phyloP scores from a whole-genome alignment of 2,113 vertebrate species.

The Paramisgurnus dabryanus region DNA sequence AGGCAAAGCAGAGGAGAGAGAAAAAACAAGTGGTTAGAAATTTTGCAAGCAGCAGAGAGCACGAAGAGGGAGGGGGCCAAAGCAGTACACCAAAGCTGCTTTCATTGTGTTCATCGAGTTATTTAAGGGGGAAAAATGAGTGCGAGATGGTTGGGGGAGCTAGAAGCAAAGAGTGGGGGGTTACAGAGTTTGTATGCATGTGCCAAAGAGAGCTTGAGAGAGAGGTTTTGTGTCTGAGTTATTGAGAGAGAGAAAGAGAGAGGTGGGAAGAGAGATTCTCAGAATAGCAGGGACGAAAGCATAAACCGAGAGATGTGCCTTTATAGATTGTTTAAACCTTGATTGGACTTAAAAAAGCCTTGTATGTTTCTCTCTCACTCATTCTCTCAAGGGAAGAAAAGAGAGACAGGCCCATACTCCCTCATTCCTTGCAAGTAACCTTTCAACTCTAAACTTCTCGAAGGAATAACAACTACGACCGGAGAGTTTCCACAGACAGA shows the following conservation, averaged over 20 bases:
- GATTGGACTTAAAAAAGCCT: conserved; percentile 13
- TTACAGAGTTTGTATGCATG: conserved; percentile 60
- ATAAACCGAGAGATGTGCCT: conserved; percentile 41
- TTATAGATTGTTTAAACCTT: conserved; percentile 22
- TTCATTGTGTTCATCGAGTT: conserved; percentile 65
- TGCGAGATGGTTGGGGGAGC: conserved; percentile 57
- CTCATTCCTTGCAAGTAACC: conserved; percentile 34
- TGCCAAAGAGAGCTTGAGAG: conserved; percentile 61
- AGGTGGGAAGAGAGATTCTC: conserved; percentile 50
- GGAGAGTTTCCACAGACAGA: background rate
- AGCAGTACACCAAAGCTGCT: conserved; percentile 47
- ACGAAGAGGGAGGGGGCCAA: conserved; percentile 45
- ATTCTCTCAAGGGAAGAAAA: conserved; percentile 29
- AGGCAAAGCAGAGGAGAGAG: conserved; percentile 50
- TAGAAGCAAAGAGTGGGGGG: conserved; percentile 42
- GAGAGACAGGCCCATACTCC: conserved; percentile 20
- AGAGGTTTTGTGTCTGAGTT: conserved; percentile 47
- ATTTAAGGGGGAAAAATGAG: conserved; percentile 58
- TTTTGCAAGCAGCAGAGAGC: conserved; percentile 41
- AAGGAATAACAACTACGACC: conserved; percentile 13
- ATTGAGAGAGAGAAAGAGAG: conserved; percentile 38
- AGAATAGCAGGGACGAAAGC: conserved; percentile 50
- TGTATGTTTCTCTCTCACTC: conserved; percentile 6
- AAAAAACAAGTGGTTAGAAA: conserved; percentile 47
- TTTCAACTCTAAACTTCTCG: conserved; percentile 21